Evolutionary conservation across 2,888 invertebrate species (phyloP), one percentile per base, ranked within the genome.

Genomic region (Eumacrocentrus americanus): DNA sequence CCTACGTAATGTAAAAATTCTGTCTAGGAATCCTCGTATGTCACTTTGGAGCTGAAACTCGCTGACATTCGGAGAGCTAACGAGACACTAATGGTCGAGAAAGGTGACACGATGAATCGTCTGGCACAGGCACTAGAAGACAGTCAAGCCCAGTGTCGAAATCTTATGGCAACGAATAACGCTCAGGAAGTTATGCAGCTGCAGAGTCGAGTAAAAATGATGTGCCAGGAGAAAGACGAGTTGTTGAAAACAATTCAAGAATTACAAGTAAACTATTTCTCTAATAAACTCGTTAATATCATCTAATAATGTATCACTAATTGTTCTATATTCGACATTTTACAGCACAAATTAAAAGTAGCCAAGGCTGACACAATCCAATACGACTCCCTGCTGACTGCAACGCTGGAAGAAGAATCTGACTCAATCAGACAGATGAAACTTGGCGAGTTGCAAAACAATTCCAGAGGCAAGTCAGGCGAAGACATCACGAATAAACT

Each of bases 21-120:
- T 29, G 6, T 64, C 58, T 58, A 79, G 78, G 78, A 78, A 67
- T 63, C 69, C 2, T 70, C 75, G 9, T 77, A 71, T 54, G 65
- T 65, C n/a, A 59, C 67, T 4, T 70, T 78, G 61, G 77, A 78
- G 60, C 68, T 75, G 37, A 75, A 77, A 62, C 67, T 77, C 23
- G 65, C 67, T 1, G 86, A 88, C 25, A 77, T 85, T 1, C 86
- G 88, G 50, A 81, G 84, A 63, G 85, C 85, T 14, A 86, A 88
- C 53, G 88, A 89, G 70, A 80, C 82, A 2, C 80, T 88, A 63
- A 71, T 89, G 42, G 82, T 87, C 47, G 88, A 89, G 40, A 89
- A 88, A 64, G 85, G 85, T 0, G 82, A 84, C 0, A 86, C 85
- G 12, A 87, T 89, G 60, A 88, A 88, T 75, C 82, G 85, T 44